A percentile compares a stretch with the other conserved stretches of the same genome.
Conservation (phyloP, 1,140 invertebrate genomes). For the Penaeus japonicus region DNA sequence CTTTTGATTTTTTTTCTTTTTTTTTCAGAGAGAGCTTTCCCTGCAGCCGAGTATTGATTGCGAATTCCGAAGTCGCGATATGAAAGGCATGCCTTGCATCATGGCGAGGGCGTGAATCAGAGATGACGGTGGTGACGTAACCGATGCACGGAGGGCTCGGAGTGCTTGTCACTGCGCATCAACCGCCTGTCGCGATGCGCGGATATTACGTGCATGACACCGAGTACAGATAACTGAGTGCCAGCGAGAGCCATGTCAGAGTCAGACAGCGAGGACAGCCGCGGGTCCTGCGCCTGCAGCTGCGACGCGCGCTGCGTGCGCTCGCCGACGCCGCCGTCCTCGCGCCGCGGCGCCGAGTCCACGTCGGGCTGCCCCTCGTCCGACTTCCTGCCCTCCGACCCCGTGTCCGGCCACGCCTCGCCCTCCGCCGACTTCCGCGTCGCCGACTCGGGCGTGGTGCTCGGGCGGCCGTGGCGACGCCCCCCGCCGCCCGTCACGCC, state of each 20-base stretch:
- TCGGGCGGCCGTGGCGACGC: background rate
- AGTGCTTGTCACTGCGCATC: no score
- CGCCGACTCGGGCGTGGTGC: background rate
- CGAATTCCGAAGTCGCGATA: no score
- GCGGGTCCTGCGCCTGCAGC: constrained; percentile 31
- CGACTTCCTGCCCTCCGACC: constrained; percentile 32
- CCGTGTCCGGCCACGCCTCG: constrained; percentile 17
- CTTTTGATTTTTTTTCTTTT: no score
- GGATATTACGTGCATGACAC: background rate
- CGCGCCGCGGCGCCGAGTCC: constrained; percentile 1
- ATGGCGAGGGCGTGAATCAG: no score
- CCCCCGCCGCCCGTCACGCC: background rate
- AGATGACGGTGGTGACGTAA: no score
- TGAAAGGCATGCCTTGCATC: no score
- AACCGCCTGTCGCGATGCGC: background rate
- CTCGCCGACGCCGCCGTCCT: constrained; percentile 30
- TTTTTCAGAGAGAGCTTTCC: no score
- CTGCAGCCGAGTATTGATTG: no score
- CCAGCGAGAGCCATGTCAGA: constrained; percentile 4
- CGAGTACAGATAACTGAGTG: background rate
- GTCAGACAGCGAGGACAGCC: constrained; percentile 28
- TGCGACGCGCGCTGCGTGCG: constrained; percentile 21
- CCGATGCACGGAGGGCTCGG: no score
- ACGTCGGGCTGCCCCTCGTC: constrained; percentile 37
- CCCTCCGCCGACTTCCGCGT: background rate